Percentiles rank a stretch among this genome's conserved stretches.
Conservation (phyloP, 2,888 invertebrate genomes). For the Tipula confusa region DNA sequence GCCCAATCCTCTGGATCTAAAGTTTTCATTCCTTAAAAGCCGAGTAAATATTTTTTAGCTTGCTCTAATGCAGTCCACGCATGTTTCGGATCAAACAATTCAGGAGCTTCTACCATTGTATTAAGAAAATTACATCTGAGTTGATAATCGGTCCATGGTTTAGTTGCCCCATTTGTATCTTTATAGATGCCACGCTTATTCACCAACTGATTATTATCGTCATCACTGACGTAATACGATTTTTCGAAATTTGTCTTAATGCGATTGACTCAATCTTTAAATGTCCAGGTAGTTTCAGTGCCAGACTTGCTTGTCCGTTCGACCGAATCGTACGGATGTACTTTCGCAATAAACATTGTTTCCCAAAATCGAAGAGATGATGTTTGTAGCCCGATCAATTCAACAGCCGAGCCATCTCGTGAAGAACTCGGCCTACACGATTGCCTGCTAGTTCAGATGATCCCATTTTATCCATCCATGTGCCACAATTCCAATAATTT, state of each 20-base stretch:
- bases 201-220: conserved; percentile 43
- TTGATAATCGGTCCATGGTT: conserved; percentile 91
- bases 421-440: conserved; percentile 89
- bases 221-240: conserved; percentile 63
- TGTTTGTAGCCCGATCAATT: conserved; percentile 84
- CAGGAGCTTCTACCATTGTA: conserved; percentile 92
- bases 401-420: conserved; percentile 94
- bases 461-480: conserved; percentile 99
- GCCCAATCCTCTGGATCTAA: conserved; percentile 95
- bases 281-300: conserved; percentile 68
- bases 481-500: conserved; percentile 93
- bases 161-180: conserved; percentile 73
- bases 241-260: conserved; percentile 82
- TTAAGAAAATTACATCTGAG: conserved; percentile 90
- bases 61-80: conserved; percentile 82
- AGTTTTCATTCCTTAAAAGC: conserved; percentile 94
- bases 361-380: conserved; percentile 72
- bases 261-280: conserved; percentile 80
- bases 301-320: conserved; percentile 65
- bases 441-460: conserved; percentile 87
- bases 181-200: conserved; percentile 84
- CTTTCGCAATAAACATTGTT: conserved; percentile 60
- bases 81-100: conserved; percentile 76
- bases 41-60: conserved; percentile 72
- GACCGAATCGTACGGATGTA: conserved; percentile 77